Evolutionary conservation across 2,797 vertebrate genomes (phyloP), one percentile per base, ranked within the genome.

Genomic region (Erpetoichthys calabaricus): DNA sequence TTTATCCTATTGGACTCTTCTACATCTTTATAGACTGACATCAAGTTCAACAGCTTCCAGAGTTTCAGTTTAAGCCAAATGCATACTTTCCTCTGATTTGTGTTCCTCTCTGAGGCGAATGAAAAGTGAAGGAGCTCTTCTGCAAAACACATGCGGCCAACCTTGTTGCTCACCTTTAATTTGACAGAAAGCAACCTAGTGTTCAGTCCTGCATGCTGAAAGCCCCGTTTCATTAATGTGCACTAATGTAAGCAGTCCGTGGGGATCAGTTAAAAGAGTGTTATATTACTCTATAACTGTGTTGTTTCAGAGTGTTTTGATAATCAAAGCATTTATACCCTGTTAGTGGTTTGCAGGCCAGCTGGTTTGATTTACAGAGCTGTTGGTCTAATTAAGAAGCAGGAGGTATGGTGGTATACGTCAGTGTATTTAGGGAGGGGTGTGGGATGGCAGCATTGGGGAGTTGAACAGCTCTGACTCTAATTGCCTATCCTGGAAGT

Each of bases 281-380:
- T 9, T 6, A 44, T 42, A 25, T 47, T 10, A 44, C 59, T 50
- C 47, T 51, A 43, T 57, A 45, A 58, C 45, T 54, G 62, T 65
- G 67, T 73, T 70, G 65, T 70, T 70, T 55, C 54, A 61, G 64
- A 64, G 5, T 2, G 64, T 67, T 68, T 72, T 53, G 41, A 72
- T 79, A 77, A 69, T 65, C 62, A 60, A 53, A 44, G 62, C 59
- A 65, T 75, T 80, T 76, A 63, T 68, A 58, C 59, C 58, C 58
- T 1, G 68, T 10, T 51, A 62, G 61, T 47, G 47, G 59, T 61
- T 64, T 2, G 50, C 1, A 1, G 62, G 53, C 60, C 70, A 56
- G 61, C 51, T 47, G 75, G 69, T 72, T 72, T 64, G 64, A 72
- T 64, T 76, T 57, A 45, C 8, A 47, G 53, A 58, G 54, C 52